Evolutionary conservation across 2,113 vertebrate genomes (phyloP).

Genomic region (Strix aluco): DNA sequence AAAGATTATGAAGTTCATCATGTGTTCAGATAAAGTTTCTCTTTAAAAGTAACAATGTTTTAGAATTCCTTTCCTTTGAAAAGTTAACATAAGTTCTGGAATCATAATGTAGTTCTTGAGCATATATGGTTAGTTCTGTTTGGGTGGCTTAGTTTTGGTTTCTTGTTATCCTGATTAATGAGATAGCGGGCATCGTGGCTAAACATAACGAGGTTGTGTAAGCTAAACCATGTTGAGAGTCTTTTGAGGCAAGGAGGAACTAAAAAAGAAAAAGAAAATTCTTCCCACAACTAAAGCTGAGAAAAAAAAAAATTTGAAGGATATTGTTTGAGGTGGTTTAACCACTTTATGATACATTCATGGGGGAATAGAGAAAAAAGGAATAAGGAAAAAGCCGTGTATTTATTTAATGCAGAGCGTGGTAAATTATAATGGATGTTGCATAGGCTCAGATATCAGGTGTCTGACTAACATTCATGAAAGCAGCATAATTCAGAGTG

Average conservation of each 20-base stretch:
- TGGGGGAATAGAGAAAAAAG: constrained; percentile 18
- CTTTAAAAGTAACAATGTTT: neutral
- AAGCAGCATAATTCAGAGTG: constrained; percentile 33
- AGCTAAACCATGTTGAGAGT: neutral
- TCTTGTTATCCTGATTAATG: constrained; percentile 11
- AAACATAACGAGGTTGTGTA: neutral
- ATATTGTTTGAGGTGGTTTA: constrained; percentile 30
- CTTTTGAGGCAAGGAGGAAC: neutral
- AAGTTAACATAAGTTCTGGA: neutral
- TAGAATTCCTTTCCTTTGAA: neutral
- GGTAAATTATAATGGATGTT: constrained; percentile 38
- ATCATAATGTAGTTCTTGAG: neutral
- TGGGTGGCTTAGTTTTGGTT: neutral
- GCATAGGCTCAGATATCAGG: constrained; percentile 30
- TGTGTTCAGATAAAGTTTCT: neutral
- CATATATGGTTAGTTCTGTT: neutral
- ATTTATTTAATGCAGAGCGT: constrained; percentile 33
- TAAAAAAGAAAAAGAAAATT: neutral
- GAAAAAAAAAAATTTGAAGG: neutral
- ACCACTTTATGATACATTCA: constrained; percentile 10
- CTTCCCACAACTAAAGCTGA: constrained; percentile 15
- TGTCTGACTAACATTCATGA: constrained; percentile 40
- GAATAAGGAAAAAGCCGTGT: neutral
- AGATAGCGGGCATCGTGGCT: neutral
- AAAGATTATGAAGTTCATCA: neutral